phyloP scores from a whole-genome alignment of 2,888 invertebrate genomes.

The Orgyia antiqua region DNA sequence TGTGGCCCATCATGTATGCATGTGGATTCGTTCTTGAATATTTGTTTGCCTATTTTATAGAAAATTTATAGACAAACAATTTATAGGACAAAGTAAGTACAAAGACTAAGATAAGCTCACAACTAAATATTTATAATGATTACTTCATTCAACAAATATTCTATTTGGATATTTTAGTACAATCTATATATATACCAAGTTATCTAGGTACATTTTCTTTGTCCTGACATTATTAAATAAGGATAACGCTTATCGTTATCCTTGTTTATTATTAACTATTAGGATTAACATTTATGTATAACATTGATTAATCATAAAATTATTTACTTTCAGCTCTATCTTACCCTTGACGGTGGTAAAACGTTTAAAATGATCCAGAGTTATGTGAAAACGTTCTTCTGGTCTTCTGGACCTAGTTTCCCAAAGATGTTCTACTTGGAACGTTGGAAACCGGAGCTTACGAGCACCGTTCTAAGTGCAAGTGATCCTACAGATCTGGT shows the following conservation, averaged over 20 bases:
- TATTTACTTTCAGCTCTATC: constrained; percentile 80
- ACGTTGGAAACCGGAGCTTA: constrained; percentile 79
- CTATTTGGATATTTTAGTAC: no score
- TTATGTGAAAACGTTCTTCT: constrained; percentile 88
- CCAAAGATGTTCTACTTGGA: constrained; percentile 82
- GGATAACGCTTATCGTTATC: no score
- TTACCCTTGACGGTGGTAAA: constrained; percentile 86
- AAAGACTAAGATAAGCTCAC: no score
- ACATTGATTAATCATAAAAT: background rate
- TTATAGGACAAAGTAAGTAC: no score
- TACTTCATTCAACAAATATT: no score
- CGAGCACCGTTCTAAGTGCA: constrained; percentile 85
- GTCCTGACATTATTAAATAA: background rate
- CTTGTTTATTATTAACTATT: background rate
- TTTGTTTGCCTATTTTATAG: constrained; percentile 1
- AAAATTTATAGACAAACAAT: no score
- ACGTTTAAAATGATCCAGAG: constrained; percentile 83
- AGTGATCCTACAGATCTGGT: constrained; percentile 65
- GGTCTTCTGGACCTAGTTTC: constrained; percentile 77
- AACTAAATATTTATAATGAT: no score
- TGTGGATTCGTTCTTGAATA: no score
- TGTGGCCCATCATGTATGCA: no score
- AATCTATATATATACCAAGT: no score
- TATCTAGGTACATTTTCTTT: background rate
- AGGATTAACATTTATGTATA: background rate